Evolutionary conservation across 2,888 invertebrate species (phyloP).

Genomic region (Capitulum mitella): DNA sequence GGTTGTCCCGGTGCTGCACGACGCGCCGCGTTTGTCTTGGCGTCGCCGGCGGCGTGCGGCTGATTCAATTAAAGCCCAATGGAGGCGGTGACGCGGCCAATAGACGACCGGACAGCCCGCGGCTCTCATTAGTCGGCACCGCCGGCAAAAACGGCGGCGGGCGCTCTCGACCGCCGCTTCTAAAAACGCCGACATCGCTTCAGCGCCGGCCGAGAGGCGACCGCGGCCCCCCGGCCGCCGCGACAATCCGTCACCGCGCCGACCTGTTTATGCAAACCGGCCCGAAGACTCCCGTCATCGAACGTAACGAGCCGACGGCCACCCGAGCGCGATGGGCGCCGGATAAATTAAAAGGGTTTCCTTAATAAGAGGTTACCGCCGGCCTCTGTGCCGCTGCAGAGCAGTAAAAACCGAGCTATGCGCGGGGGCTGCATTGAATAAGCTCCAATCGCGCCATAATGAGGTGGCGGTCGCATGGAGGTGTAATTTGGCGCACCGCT

Average conservation of each 20-base stretch:
- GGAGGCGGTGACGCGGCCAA: not conserved
- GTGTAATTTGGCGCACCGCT: not conserved
- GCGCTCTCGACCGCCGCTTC: not conserved
- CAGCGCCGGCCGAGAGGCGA: not conserved
- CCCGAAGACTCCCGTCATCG: not conserved
- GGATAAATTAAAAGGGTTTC: constrained; percentile 10
- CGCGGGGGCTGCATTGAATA: constrained; percentile 12
- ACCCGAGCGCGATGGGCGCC: not conserved
- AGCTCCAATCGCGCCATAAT: not conserved
- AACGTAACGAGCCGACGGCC: not conserved
- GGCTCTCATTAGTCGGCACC: not conserved
- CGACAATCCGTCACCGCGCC: constrained; percentile 3
- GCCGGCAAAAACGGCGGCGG: not conserved
- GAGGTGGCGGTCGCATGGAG: not conserved
- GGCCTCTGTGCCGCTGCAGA: not conserved
- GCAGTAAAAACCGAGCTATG: not conserved
- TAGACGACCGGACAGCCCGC: not conserved
- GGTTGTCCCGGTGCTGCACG: too few relatives aligned
- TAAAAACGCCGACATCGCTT: not conserved
- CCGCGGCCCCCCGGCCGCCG: not conserved
- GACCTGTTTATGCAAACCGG: not conserved
- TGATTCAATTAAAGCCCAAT: constrained; percentile 10
- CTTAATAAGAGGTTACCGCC: constrained; percentile 17
- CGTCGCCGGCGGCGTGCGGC: not conserved
- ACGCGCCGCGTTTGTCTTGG: too few relatives aligned